Percentiles rank a stretch among this genome's conserved stretches.
Conservation (phyloP, 1,140 invertebrate genomes). For the Leptoteleia sp. region DNA sequence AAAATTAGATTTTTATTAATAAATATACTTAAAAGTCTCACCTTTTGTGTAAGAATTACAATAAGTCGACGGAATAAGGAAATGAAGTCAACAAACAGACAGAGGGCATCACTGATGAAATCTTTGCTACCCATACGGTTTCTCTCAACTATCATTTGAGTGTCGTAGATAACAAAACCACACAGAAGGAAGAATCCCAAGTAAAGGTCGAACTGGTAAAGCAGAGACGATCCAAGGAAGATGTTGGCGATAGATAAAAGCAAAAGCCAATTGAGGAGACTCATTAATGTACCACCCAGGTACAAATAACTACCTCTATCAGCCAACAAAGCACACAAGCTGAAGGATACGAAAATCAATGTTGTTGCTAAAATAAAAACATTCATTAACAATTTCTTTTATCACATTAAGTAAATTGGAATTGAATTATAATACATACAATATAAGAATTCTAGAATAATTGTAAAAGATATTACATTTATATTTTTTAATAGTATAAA, state of each 20-base stretch:
- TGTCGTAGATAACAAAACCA: constrained; percentile 97
- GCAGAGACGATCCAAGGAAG: constrained; percentile 90
- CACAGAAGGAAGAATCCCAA: constrained; percentile 94
- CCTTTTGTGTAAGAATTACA: constrained; percentile 94
- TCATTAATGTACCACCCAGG: constrained; percentile 90
- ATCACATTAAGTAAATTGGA: too few relatives aligned
- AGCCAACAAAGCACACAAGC: constrained; percentile 91
- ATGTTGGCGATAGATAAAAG: constrained; percentile 90
- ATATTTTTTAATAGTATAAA: too few relatives aligned
- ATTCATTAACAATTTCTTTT: too few relatives aligned
- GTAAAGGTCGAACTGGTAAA: constrained; percentile 94
- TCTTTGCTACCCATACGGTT: constrained; percentile 93
- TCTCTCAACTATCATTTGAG: constrained; percentile 97
- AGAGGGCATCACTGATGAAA: constrained; percentile 93
- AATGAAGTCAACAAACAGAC: constrained; percentile 96
- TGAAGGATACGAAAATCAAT: constrained; percentile 95
- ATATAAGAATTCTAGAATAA: too few relatives aligned
- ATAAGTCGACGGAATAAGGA: constrained; percentile 94
- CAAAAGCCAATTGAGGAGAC: constrained; percentile 89
- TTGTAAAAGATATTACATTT: too few relatives aligned
- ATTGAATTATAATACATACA: too few relatives aligned
- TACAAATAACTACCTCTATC: constrained; percentile 93
- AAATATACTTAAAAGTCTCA: too few relatives aligned
- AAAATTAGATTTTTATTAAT: too few relatives aligned
- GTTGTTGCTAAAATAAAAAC: constrained; percentile 83